Conservation (phyloP, 2,888 invertebrate genomes). For the Drosophila bunnanda region DNA sequence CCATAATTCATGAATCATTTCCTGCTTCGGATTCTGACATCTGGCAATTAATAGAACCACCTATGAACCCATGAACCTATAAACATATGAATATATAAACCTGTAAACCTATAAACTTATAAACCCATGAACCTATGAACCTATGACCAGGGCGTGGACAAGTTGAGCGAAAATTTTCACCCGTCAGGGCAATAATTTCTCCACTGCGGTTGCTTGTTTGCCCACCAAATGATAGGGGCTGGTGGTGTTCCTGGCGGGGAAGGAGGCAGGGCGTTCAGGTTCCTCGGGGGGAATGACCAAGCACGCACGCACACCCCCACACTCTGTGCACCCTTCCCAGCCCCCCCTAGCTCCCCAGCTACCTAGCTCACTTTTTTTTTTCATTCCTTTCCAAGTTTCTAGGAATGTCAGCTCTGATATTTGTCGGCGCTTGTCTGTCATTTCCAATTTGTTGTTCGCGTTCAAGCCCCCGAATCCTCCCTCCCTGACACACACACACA, state of each 20-base stretch:
- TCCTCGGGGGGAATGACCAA: conserved; percentile 39
- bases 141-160: conserved; percentile 9
- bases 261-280: not conserved
- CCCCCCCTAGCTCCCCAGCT: not conserved
- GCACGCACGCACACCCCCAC: conserved; percentile 18
- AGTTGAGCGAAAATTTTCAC: conserved; percentile 22
- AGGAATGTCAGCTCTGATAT: conserved; percentile 57
- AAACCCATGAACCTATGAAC: not conserved
- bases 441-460: conserved; percentile 65
- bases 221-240: conserved; percentile 28
- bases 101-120: not conserved
- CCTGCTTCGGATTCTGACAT: conserved; percentile 27
- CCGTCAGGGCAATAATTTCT: conserved; percentile 6
- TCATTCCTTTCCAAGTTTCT: conserved; percentile 22
- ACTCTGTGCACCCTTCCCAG: too few species aligned
- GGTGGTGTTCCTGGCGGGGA: not conserved
- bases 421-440: conserved; percentile 71
- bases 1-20: conserved; percentile 23
- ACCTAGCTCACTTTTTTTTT: conserved; percentile 14
- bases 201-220: conserved; percentile 18
- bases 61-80: not conserved
- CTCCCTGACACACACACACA: not conserved
- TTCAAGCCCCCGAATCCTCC: not conserved
- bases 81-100: not conserved
- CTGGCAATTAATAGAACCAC: conserved; percentile 30